Percentiles rank a stretch among this genome's conserved stretches.
Conservation (phyloP, 2,888 invertebrate species). For the Uropetala carovei region DNA sequence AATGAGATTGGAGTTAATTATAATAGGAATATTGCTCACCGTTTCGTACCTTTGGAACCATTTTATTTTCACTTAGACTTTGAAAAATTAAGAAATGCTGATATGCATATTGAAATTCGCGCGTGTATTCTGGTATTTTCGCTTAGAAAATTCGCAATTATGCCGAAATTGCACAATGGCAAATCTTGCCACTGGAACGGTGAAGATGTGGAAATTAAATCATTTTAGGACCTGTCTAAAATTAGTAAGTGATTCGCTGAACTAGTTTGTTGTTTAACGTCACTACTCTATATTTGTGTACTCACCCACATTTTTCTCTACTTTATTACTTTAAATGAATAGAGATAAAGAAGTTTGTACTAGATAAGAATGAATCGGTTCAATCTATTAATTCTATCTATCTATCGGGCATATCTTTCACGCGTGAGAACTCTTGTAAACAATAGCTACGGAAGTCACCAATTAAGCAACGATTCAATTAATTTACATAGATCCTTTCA, state of each 20-base stretch:
- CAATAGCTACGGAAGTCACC: not conserved
- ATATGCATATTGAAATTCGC: not conserved
- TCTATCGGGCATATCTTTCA: not conserved
- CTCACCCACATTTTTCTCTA: no score
- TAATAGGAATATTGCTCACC: no score
- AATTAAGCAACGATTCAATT: not conserved
- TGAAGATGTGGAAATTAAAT: constrained; percentile 24
- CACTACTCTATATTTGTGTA: no score
- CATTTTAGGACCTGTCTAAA: not conserved
- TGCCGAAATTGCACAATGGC: constrained; percentile 5
- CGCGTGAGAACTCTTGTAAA: not conserved
- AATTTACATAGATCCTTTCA: not conserved
- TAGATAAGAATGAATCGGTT: not conserved
- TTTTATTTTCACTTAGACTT: no score
- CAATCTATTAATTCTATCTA: not conserved
- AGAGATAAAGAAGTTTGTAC: not conserved
- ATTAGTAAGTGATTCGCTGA: not conserved
- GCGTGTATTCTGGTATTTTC: not conserved
- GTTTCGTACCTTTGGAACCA: no score
- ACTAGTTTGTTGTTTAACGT: no score
- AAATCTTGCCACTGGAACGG: not conserved
- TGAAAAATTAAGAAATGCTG: no score
- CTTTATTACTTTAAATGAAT: not conserved
- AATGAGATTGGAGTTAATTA: no score
- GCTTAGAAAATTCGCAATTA: constrained; percentile 10